Evolutionary conservation across 1,140 invertebrate species (phyloP).

Genomic region (Leguminivora glycinivorella): DNA sequence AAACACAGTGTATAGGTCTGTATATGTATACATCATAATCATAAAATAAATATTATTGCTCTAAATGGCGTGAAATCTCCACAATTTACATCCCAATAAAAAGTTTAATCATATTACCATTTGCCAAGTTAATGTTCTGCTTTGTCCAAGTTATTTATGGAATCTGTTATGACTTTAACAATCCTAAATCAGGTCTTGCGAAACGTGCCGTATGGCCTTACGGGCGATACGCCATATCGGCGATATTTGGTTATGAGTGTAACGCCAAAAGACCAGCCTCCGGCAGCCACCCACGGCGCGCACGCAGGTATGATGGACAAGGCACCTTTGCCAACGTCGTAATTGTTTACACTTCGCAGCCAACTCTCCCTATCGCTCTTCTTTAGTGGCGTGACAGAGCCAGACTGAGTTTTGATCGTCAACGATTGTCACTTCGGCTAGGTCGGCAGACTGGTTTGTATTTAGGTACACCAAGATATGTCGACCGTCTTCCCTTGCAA

Average conservation of each 20-base stretch:
- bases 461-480: no score
- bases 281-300: slow-evolving; percentile 12
- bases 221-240: slow-evolving; percentile 15
- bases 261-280: slow-evolving; percentile 14
- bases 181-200: slow-evolving; percentile 19
- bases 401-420: no score
- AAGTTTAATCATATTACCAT: slow-evolving; percentile 7
- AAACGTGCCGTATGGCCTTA: slow-evolving; percentile 15
- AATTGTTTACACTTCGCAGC: no score
- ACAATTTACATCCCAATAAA: slow-evolving; percentile 16
- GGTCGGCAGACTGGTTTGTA: not conserved
- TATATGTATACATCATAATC: no score
- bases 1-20: no score
- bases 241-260: slow-evolving; percentile 23
- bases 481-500: no score
- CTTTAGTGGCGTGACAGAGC: no score
- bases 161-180: slow-evolving; percentile 12
- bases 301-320: slow-evolving; percentile 15
- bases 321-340: no score
- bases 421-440: no score
- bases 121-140: slow-evolving; percentile 12
- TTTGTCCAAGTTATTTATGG: slow-evolving; percentile 16
- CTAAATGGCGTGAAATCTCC: not conserved
- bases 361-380: no score
- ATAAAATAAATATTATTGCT: not conserved